Base-by-base conservation (phyloP, 2,797 vertebrate species). In the Nasua narica region DNA sequence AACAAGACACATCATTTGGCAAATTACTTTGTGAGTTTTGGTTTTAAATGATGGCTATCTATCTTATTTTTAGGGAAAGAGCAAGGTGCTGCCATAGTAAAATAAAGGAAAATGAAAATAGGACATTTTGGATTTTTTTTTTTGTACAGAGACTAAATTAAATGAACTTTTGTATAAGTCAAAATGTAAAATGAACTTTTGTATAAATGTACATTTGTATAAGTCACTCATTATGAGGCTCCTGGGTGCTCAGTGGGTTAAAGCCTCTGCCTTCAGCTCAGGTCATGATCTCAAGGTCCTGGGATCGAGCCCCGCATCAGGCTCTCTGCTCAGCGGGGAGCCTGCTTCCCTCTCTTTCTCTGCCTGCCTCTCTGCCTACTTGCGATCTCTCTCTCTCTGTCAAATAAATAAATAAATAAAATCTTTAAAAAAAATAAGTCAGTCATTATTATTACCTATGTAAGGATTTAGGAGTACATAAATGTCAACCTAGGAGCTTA, bases 121-220 rank as follows among this genome's bases (percentile, higher is more conserved):
- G 19, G 70, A 87, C 4, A 58, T 37, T 82, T 67, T 58, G 23
- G 40, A 52, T 72, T n/a, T 76, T 84, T 94, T n/a, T n/a, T n/a
- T 94, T 67, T 72, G 29, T 74, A 85, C 37, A 65, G 94, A n/a
- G n/a, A 25, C n/a, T 77, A 90, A 87, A 89, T 87, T 86, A 92
- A 92, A 62, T 70, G 27, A 86, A 74, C 72, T 35, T 69, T 16
- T 23, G 90, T n/a, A n/a, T n/a, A n/a, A n/a, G n/a, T n/a, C n/a
- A n/a, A n/a, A n/a, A n/a, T n/a, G n/a, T n/a, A n/a, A 92, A 92
- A 62, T 70, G 27, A 86, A 74, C 72, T 35, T 69, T 16, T 23
- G 90, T n/a, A n/a, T n/a, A n/a, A n/a, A n/a, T n/a, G n/a, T 92
- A 48, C 10, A 29, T 83, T 96, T 87, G 60, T n/a, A 52, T 60